Evolutionary conservation across 2,888 invertebrate genomes (phyloP), one percentile per base, ranked within the genome.

Genomic region (Eucera pruinosa): DNA sequence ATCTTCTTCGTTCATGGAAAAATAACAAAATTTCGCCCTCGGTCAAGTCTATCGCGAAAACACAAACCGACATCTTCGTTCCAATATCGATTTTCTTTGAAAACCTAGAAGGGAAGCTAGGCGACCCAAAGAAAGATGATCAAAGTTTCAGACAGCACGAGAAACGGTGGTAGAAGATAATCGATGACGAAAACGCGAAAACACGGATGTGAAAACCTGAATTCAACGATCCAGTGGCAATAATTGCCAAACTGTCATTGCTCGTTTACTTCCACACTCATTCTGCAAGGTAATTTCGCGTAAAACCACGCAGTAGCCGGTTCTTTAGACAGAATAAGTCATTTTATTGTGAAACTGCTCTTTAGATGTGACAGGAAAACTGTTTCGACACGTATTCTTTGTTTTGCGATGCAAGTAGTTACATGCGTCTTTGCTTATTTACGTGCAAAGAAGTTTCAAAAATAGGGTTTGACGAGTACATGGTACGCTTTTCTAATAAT

Each of bases 171-270:
- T 80, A 82, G 76, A 74, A 70, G 78, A 72, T 80, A 82, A 82
- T 83, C 82, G 78, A 71, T 79, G n/a, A n/a, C n/a, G n/a, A n/a
- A n/a, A 74, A 76, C 70, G 66, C 58, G 72, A 67, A 70, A 83
- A 74, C 74, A 64, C 60, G 45, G 41, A 55, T 48, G 23, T 43
- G 15, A 55, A 60, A 61, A n/a, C n/a, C 69, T 33, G 43, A 54
- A 41, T 69, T 45, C 57, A 39, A 54, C 39, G 45, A 73, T 27
- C 41, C 52, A 20, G 0, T 13, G 11, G 52, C 27, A 27, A 43
- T 54, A 55, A 45, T 54, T 58, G 30, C 25, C 18, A 27, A 30
- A n/a, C 52, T 43, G 25, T 55, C 15, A 18, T 60, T n/a, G 6
- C 20, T 48, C 27, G 41, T 43, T 67, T 27, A 23, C 23, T 25